phyloP scores from a whole-genome alignment of 2,888 invertebrate species.

The Norana najaformis region DNA sequence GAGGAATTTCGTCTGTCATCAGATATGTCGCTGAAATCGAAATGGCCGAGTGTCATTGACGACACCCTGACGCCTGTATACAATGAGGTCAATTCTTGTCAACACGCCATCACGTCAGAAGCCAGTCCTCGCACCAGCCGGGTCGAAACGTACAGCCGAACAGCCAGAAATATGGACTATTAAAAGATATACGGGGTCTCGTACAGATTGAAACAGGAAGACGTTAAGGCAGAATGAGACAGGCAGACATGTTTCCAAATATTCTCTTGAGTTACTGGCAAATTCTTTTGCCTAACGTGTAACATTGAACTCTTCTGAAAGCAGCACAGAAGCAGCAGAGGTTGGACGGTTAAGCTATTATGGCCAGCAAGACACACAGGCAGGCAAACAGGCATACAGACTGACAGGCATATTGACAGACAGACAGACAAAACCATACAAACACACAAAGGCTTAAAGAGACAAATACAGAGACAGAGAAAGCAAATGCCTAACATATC shows the following conservation, averaged over 20 bases:
- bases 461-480: neutral
- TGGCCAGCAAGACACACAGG: no score
- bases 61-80: neutral
- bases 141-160: neutral
- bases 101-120: neutral
- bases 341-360: no score
- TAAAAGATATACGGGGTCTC: neutral
- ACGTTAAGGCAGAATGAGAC: neutral
- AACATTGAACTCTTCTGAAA: neutral
- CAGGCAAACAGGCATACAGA: neutral
- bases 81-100: neutral
- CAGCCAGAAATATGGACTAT: neutral
- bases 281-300: neutral
- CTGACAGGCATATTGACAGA: neutral
- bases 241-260: neutral
- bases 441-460: neutral
- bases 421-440: neutral
- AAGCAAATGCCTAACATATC: neutral
- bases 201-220: neutral
- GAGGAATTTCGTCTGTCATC: no score
- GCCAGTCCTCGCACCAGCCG: neutral
- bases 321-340: no score
- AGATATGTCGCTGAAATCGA: no score
- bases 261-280: neutral
- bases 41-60: no score